Evolutionary conservation across 2,888 invertebrate species (phyloP).

Genomic region (Caenorhabditis uteleia): DNA sequence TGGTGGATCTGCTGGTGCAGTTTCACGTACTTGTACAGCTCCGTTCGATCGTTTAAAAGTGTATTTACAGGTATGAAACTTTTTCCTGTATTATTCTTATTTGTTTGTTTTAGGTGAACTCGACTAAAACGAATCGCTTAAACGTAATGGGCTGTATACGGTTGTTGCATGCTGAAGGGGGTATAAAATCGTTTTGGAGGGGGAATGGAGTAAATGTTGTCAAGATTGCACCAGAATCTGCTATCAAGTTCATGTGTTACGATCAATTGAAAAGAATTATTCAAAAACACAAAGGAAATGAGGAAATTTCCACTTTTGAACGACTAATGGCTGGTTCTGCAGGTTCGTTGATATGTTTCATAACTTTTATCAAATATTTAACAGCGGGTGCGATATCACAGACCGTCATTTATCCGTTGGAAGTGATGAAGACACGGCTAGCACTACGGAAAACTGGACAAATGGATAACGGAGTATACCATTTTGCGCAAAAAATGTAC

Average conservation of each 20-base stretch:
- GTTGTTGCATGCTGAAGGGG: slow-evolving; percentile 75
- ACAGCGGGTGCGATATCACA: slow-evolving; percentile 91
- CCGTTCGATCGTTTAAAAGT: slow-evolving; percentile 96
- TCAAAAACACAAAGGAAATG: slow-evolving; percentile 77
- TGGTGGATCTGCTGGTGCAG: slow-evolving; percentile 93
- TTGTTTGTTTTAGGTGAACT: slow-evolving; percentile 78
- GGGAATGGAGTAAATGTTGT: slow-evolving; percentile 97
- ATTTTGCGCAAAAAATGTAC: slow-evolving; percentile 89
- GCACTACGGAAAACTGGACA: slow-evolving; percentile 90
- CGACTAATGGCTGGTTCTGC: slow-evolving; percentile 89
- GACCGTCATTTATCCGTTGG: slow-evolving; percentile 93
- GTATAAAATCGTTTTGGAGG: slow-evolving; percentile 87
- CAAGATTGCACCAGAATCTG: slow-evolving; percentile 97
- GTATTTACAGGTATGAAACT: slow-evolving; percentile 82
- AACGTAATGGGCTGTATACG: slow-evolving; percentile 44
- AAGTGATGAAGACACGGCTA: slow-evolving; percentile 91
- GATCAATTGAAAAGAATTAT: slow-evolving; percentile 86
- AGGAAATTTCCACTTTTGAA: slow-evolving; percentile 84
- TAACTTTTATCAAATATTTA: background rate
- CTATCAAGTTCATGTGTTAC: slow-evolving; percentile 95
- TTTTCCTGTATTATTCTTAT: too few relatives aligned
- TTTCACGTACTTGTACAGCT: slow-evolving; percentile 93
- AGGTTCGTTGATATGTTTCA: slow-evolving; percentile 2
- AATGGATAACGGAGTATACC: slow-evolving; percentile 84
- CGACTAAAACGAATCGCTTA: slow-evolving; percentile 71